These are phyloP conservation scores for Sycobia sp. DNA, from an alignment of 1,140 invertebrate species.

Conservation along the genomic window DNA sequence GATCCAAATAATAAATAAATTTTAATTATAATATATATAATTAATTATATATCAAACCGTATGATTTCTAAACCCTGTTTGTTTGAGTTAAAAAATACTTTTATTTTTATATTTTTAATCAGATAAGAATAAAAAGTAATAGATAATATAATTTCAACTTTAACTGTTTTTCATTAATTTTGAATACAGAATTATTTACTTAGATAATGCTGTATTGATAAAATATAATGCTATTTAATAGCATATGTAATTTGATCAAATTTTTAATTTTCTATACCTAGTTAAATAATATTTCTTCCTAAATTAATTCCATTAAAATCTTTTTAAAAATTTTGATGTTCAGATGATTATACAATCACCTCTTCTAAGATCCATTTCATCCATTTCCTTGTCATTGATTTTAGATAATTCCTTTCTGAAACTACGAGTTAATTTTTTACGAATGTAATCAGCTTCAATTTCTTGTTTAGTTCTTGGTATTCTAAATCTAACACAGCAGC, in stretches of 20 bases:
- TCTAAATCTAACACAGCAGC: constrained; percentile 84
- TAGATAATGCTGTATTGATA: too few species aligned
- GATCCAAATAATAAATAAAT: constrained; percentile 14
- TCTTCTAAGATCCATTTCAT: constrained; percentile 79
- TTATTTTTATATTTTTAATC: too few species aligned
- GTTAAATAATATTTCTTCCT: not conserved
- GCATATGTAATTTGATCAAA: too few species aligned
- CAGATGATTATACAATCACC: constrained; percentile 61
- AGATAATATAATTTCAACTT: too few species aligned
- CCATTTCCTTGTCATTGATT: constrained; percentile 85
- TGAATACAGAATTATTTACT: too few species aligned
- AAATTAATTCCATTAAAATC: not conserved
- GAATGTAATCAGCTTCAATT: constrained; percentile 87
- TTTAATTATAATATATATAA: constrained; percentile 14
- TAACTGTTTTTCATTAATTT: too few species aligned
- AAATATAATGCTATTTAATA: too few species aligned
- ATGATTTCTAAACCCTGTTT: not conserved
- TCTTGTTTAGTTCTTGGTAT: constrained; percentile 91
- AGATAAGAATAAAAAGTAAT: too few species aligned
- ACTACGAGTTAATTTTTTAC: constrained; percentile 80
- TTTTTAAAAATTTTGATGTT: not conserved
- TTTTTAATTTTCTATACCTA: too few species aligned
- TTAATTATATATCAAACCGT: not conserved
- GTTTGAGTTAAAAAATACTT: too few species aligned
- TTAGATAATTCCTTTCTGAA: constrained; percentile 80